These are phyloP conservation scores for Priocnemis perturbator DNA, from an alignment of 2,888 invertebrate genomes.

Conservation along the genomic window DNA sequence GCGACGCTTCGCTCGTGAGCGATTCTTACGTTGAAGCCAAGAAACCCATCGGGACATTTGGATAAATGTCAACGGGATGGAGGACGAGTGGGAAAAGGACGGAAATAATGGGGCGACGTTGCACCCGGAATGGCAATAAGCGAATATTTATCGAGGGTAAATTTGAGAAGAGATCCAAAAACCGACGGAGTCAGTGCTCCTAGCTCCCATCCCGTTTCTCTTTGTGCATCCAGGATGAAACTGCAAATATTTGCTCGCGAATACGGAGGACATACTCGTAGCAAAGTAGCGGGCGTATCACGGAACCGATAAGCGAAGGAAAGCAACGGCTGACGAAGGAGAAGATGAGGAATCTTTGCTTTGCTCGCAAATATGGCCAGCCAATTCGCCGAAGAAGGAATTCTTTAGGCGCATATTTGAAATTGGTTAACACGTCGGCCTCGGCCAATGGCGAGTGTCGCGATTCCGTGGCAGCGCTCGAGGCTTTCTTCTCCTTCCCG, in stretches of 20 bases:
- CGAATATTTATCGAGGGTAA: constrained; percentile 52
- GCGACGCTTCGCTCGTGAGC: too few relatives aligned
- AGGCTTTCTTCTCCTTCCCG: constrained; percentile 49
- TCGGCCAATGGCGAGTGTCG: too few relatives aligned
- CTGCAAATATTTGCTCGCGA: constrained; percentile 52
- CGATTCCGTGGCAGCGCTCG: too few relatives aligned
- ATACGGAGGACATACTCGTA: constrained; percentile 35
- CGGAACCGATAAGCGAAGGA: constrained; percentile 31
- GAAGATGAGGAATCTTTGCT: not conserved
- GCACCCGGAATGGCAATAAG: constrained; percentile 44
- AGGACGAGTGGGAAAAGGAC: not conserved
- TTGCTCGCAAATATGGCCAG: not conserved
- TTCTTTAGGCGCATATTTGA: too few relatives aligned
- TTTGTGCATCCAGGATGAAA: constrained; percentile 34
- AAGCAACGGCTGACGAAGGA: not conserved
- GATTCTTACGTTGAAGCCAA: too few relatives aligned
- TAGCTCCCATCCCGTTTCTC: constrained; percentile 18
- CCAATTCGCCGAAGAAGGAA: not conserved
- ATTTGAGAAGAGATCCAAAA: constrained; percentile 47
- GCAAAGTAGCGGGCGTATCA: constrained; percentile 28
- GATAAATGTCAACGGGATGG: not conserved
- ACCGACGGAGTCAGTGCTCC: constrained; percentile 24
- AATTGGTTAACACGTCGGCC: too few relatives aligned
- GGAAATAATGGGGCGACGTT: constrained; percentile 4
- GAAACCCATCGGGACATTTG: too few relatives aligned